Base-by-base conservation (phyloP, 2,888 invertebrate species). In the Lysandra bellargus region DNA sequence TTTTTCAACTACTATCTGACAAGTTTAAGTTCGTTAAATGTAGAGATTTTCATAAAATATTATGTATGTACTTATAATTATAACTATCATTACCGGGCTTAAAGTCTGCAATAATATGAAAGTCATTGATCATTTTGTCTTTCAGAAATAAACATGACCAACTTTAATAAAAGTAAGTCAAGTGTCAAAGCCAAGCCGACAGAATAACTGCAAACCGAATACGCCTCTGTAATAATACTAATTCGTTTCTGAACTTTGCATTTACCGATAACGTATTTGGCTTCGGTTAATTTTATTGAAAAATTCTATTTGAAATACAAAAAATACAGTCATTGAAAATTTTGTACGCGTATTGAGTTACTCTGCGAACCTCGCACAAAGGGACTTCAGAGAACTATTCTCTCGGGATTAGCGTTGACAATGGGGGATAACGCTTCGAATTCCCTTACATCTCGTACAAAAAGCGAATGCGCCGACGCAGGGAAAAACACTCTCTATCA, bases 371-470 rank as follows among this genome's bases (percentile, higher is more conserved):
- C 78, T 57, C 72, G 61, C 75, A 76, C 60, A 75, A 79, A 76
- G 49, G 76, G 57, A 33, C 76, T 76, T 76, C 76, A 82, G 81
- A 81, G 81, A 80, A 73, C 82, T 79, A 84, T 84, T 84, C 82
- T 83, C 83, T 80, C 73, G 80, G 84, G 84, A 84, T 84, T 84
- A 84, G 83, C 83, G 81, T 80, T 81, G 69, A 84, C 84, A 84
- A 84, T 82, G 57, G 76, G 76, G 53, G 76, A 53, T 81, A 77
- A 79, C 80, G 77, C 80, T 79, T 77, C 79, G 79, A 79, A 78
- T 76, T 76, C 76, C 76, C 76, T 76, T 57, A 37, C 76, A 33
- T 76, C 4, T 57, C 17, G 33, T 76, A 76, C 76, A 76, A 76
- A 76, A 76, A 76, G 57, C 23, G 33, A 76, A 76, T 30, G 53